Evolutionary conservation across 2,113 vertebrate genomes (phyloP).

Genomic region (Labeo catla): DNA sequence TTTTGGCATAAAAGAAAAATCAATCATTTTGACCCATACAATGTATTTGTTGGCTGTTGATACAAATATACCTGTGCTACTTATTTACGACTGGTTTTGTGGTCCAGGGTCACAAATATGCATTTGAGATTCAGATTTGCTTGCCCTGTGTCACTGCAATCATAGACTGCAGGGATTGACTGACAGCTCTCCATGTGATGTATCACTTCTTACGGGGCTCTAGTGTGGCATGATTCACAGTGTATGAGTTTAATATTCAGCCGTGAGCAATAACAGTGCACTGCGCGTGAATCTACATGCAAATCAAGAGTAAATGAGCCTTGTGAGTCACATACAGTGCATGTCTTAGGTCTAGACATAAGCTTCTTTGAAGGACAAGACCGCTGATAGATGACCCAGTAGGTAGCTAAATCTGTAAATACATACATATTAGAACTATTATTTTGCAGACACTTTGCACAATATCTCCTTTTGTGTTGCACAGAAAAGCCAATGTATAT

Average conservation of each 20-base stretch:
- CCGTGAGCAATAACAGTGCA: background rate
- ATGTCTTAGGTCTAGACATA: background rate
- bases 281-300: background rate
- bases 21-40: no score
- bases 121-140: no score
- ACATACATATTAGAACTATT: background rate
- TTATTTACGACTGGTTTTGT: no score
- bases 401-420: background rate
- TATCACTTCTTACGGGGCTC: background rate
- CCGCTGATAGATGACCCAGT: background rate
- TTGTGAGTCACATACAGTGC: conserved; percentile 19
- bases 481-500: background rate
- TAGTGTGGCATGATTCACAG: background rate
- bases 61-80: no score
- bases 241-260: background rate
- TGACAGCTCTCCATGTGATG: conserved; percentile 2
- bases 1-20: no score
- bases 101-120: no score
- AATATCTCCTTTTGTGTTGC: background rate
- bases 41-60: no score
- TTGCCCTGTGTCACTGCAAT: background rate
- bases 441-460: background rate
- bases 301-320: background rate
- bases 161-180: background rate
- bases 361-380: background rate